Conservation (phyloP, 2,113 vertebrate species). For the Sigmodon hispidus region DNA sequence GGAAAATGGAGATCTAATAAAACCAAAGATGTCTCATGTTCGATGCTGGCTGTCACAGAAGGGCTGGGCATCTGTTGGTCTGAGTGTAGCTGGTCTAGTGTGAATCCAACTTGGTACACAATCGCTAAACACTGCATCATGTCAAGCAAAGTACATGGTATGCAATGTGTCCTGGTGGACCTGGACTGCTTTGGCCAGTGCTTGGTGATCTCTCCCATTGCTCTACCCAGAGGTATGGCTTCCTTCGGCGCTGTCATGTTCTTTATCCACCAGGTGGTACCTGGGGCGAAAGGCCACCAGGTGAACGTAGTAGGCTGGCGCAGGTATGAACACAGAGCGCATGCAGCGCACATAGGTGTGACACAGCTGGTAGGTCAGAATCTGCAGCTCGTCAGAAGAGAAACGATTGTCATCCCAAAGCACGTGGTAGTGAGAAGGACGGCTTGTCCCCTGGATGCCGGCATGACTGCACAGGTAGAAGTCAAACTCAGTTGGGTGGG, state of each 20-base stretch:
- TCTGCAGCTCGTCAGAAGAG: constrained; percentile 97
- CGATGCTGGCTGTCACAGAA: constrained; percentile 84
- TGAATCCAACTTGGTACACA: constrained; percentile 86
- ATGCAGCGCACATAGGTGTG: constrained; percentile 99
- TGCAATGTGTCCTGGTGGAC: constrained; percentile 99
- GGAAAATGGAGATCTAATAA: constrained; percentile 75
- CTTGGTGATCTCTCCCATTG: constrained; percentile 97
- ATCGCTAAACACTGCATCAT: constrained; percentile 76
- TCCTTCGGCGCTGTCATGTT: constrained; percentile 98
- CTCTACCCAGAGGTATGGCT: constrained; percentile 99
- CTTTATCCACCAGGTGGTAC: constrained; percentile 99
- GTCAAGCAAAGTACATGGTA: constrained; percentile 99
- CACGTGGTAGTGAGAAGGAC: constrained; percentile 98
- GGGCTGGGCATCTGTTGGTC: constrained; percentile 84
- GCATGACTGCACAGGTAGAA: constrained; percentile 99
- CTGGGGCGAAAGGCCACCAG: constrained; percentile 98
- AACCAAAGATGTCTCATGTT: constrained; percentile 79
- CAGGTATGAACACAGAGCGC: constrained; percentile 97
- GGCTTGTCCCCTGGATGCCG: constrained; percentile 99
- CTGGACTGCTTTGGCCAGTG: constrained; percentile 98
- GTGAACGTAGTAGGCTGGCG: constrained; percentile 97
- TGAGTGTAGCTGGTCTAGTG: constrained; percentile 89
- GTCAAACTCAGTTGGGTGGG: constrained; percentile 98
- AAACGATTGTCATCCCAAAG: constrained; percentile 99
- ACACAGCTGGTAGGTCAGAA: constrained; percentile 99